Percentiles rank a stretch among this genome's conserved stretches.
Conservation (phyloP, 2,888 invertebrate genomes). For the Apamea epomidion region DNA sequence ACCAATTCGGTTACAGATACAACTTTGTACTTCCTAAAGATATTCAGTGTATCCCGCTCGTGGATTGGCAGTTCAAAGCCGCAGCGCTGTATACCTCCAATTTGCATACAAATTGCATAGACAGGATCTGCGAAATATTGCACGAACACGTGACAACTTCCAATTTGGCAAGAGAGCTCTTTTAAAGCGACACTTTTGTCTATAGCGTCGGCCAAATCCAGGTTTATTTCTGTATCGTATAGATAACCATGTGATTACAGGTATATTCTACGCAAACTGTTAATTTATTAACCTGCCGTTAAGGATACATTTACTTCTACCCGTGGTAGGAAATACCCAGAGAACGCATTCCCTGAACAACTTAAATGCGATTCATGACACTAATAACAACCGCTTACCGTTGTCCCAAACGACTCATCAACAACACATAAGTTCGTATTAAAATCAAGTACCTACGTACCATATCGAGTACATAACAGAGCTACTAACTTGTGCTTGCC, state of each 20-base stretch:
- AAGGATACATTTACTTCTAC: neutral
- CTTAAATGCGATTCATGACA: neutral
- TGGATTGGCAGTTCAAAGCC: conserved; percentile 22
- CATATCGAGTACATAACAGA: neutral
- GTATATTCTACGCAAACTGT: neutral
- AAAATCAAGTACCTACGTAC: neutral
- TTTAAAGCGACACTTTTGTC: conserved; percentile 9
- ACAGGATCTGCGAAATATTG: conserved; percentile 27
- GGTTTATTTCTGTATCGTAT: neutral
- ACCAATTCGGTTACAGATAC: neutral
- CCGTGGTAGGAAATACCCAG: neutral
- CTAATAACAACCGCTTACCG: neutral
- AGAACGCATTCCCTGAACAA: neutral
- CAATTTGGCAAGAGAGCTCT: conserved; percentile 6
- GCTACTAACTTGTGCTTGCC: neutral
- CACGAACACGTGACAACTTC: neutral
- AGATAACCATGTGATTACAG: neutral
- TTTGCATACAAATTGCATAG: conserved; percentile 59
- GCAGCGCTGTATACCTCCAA: conserved; percentile 10
- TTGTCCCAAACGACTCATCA: neutral
- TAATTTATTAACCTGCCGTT: neutral
- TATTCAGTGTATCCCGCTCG: neutral
- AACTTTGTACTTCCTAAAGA: conserved; percentile 6
- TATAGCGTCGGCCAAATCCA: neutral
- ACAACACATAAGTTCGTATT: neutral